These are phyloP conservation scores for Nephrotoma guestfalica DNA, from an alignment of 2,888 invertebrate species.

Conservation along the genomic window DNA sequence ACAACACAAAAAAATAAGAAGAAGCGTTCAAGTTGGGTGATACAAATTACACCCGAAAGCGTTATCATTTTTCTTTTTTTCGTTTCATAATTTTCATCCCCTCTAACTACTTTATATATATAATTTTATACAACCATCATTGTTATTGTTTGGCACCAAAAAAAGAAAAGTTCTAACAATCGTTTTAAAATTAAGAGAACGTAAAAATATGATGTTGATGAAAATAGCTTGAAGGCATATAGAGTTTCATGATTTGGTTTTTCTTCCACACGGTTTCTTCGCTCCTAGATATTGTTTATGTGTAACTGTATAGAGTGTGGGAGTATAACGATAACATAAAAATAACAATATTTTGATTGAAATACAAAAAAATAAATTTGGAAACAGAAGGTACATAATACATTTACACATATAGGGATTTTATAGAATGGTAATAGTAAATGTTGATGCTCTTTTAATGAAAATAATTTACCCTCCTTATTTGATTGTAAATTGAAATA, in stretches of 20 bases:
- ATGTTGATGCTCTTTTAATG: background rate
- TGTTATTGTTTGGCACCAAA: constrained; percentile 1
- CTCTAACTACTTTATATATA: background rate
- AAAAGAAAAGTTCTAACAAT: background rate
- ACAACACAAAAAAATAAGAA: background rate
- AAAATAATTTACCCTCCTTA: background rate
- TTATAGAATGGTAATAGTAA: background rate
- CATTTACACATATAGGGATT: background rate
- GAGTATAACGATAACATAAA: background rate
- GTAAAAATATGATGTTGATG: constrained; percentile 4
- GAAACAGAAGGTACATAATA: background rate
- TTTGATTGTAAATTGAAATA: background rate
- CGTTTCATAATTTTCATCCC: background rate
- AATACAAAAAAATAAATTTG: background rate
- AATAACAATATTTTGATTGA: background rate
- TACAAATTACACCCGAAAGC: constrained; percentile 24
- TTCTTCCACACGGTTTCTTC: background rate
- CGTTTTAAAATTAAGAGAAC: constrained; percentile 2
- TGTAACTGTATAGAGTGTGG: background rate
- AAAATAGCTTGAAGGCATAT: background rate
- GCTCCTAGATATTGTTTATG: background rate
- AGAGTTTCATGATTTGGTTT: background rate
- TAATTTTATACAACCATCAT: background rate
- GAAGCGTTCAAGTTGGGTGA: constrained; percentile 17
- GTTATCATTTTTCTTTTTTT: background rate